phyloP scores from a whole-genome alignment of 2,888 invertebrate genomes.

The Rhamnusium bicolor region DNA sequence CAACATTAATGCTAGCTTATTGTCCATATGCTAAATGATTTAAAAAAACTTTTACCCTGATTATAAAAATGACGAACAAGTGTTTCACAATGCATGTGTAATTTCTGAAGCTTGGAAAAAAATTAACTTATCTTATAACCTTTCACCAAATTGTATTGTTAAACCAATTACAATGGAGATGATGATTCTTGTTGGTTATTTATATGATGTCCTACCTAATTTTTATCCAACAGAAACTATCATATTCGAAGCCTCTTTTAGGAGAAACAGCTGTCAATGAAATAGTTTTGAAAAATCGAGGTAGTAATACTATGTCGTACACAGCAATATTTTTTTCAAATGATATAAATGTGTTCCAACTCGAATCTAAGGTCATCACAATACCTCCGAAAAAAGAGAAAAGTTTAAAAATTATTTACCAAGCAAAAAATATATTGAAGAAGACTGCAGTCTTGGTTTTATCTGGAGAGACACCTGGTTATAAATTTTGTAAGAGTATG shows the following conservation, averaged over 20 bases:
- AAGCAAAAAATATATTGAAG: slow-evolving; percentile 56
- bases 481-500: slow-evolving; percentile 60
- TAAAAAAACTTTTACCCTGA: slow-evolving; percentile 72
- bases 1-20: slow-evolving; percentile 73
- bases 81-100: slow-evolving; percentile 74
- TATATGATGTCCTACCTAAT: slow-evolving; percentile 75
- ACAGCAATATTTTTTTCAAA: slow-evolving; percentile 61
- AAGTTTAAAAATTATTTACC: slow-evolving; percentile 54
- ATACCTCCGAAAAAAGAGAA: slow-evolving; percentile 46
- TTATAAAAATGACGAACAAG: slow-evolving; percentile 64
- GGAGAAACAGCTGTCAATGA: slow-evolving; percentile 69
- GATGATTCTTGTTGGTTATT: slow-evolving; percentile 74
- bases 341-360: slow-evolving; percentile 54
- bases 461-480: slow-evolving; percentile 59
- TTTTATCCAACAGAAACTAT: slow-evolving; percentile 71
- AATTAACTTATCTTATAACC: slow-evolving; percentile 74
- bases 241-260: slow-evolving; percentile 71
- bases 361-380: slow-evolving; percentile 32
- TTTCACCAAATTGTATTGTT: slow-evolving; percentile 73
- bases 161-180: slow-evolving; percentile 74
- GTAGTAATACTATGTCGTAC: slow-evolving; percentile 56
- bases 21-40: slow-evolving; percentile 74
- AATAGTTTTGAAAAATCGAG: slow-evolving; percentile 68
- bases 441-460: slow-evolving; percentile 56
- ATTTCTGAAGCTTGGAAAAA: slow-evolving; percentile 72